These are phyloP conservation scores for Catagonus wagneri DNA, from an alignment of 2,113 vertebrate species.

Conservation along the genomic window DNA sequence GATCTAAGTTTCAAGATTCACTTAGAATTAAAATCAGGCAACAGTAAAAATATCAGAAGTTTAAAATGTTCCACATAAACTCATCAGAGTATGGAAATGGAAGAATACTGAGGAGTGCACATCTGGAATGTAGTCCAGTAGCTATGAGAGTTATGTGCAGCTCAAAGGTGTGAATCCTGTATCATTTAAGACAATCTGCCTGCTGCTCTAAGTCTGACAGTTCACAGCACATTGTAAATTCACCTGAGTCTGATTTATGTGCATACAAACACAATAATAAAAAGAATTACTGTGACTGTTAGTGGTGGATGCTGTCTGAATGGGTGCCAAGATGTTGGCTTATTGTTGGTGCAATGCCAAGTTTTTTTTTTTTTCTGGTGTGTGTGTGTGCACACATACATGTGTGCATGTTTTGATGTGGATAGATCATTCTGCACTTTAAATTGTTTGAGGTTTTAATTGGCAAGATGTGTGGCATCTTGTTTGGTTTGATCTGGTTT, in stretches of 20 bases:
- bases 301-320: slow-evolving; percentile 58
- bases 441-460: slow-evolving; percentile 42
- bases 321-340: slow-evolving; percentile 61
- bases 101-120: not conserved
- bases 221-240: not conserved
- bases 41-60: not conserved
- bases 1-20: slow-evolving; percentile 23
- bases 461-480: not conserved
- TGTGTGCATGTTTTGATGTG: not conserved
- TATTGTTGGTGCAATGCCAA: slow-evolving; percentile 72
- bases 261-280: slow-evolving; percentile 71
- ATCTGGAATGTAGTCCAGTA: not conserved
- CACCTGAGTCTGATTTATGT: slow-evolving; percentile 71
- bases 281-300: slow-evolving; percentile 69
- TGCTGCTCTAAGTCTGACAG: slow-evolving; percentile 44
- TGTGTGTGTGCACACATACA: not conserved
- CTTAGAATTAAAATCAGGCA: slow-evolving; percentile 49
- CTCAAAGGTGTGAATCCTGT: not conserved
- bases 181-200: not conserved
- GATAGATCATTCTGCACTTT: slow-evolving; percentile 55
- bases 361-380: not conserved
- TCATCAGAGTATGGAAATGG: not conserved
- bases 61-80: slow-evolving; percentile 40
- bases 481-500: not conserved
- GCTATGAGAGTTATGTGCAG: not conserved